Evolutionary conservation across 1,140 invertebrate genomes (phyloP).

Genomic region (Dendroctonus valens): DNA sequence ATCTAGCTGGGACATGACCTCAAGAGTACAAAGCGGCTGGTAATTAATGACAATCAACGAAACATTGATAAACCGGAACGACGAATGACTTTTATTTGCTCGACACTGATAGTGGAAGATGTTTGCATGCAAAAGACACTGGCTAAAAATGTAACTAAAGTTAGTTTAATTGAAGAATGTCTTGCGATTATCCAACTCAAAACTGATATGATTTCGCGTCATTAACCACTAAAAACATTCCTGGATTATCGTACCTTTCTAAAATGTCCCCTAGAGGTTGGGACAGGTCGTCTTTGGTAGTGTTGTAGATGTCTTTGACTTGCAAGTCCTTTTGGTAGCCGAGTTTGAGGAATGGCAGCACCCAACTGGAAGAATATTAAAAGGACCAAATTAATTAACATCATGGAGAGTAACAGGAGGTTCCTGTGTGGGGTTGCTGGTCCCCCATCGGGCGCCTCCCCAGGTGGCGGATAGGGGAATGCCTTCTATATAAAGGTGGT

Average conservation of each 20-base stretch:
- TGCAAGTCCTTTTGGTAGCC: slow-evolving; percentile 55
- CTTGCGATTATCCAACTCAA: background rate
- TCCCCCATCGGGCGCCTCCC: too few relatives aligned
- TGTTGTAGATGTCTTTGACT: slow-evolving; percentile 63
- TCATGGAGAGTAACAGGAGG: too few relatives aligned
- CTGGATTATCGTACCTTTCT: slow-evolving; percentile 56
- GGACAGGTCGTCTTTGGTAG: slow-evolving; percentile 26
- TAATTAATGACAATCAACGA: too few relatives aligned
- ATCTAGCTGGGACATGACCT: too few relatives aligned
- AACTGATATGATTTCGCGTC: background rate
- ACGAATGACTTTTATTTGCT: too few relatives aligned
- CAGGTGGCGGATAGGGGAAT: too few relatives aligned
- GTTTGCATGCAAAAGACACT: background rate
- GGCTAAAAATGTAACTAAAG: background rate
- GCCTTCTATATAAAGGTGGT: too few relatives aligned
- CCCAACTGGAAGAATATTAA: slow-evolving; percentile 54
- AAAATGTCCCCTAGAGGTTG: slow-evolving; percentile 57
- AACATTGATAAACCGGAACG: too few relatives aligned
- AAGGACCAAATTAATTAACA: too few relatives aligned
- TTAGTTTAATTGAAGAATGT: background rate
- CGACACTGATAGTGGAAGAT: background rate
- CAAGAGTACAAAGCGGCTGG: too few relatives aligned
- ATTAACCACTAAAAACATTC: background rate
- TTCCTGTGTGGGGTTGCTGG: too few relatives aligned
- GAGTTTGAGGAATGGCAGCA: slow-evolving; percentile 64